A percentile compares a stretch with the other conserved stretches of the same genome.
Evolutionary conservation across 2,888 invertebrate species (phyloP).

Genomic region (Seladonia tumulorum): DNA sequence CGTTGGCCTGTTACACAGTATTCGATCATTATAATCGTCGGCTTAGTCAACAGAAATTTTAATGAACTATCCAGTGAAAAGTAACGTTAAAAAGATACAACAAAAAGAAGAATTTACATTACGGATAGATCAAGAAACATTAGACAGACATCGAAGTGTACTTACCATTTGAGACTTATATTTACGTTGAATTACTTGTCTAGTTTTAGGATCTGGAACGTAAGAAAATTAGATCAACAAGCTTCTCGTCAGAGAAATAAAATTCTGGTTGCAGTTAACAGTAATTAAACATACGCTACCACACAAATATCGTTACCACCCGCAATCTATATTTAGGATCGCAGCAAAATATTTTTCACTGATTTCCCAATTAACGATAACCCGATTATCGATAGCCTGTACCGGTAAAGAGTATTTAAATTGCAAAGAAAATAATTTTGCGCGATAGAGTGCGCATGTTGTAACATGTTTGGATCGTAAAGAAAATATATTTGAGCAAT

Average conservation of each 20-base stretch:
- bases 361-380: neutral
- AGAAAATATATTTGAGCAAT: neutral
- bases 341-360: neutral
- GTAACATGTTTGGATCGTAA: neutral
- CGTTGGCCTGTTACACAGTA: slow-evolving; percentile 88
- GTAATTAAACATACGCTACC: neutral
- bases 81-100: neutral
- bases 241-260: neutral
- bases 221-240: slow-evolving; percentile 53
- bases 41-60: slow-evolving; percentile 16
- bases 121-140: neutral
- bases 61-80: neutral
- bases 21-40: neutral
- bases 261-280: neutral
- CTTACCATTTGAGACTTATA: slow-evolving; percentile 99
- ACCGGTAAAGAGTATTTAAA: neutral
- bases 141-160: slow-evolving; percentile 68
- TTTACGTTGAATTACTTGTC: slow-evolving; percentile 97
- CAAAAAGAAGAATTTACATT: neutral
- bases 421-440: neutral
- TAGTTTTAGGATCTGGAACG: slow-evolving; percentile 97
- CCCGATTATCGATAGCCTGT: neutral
- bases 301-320: neutral
- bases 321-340: no score
- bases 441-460: no score